Base-by-base conservation (phyloP, 2,888 invertebrate genomes). In the Chirona hameri region DNA sequence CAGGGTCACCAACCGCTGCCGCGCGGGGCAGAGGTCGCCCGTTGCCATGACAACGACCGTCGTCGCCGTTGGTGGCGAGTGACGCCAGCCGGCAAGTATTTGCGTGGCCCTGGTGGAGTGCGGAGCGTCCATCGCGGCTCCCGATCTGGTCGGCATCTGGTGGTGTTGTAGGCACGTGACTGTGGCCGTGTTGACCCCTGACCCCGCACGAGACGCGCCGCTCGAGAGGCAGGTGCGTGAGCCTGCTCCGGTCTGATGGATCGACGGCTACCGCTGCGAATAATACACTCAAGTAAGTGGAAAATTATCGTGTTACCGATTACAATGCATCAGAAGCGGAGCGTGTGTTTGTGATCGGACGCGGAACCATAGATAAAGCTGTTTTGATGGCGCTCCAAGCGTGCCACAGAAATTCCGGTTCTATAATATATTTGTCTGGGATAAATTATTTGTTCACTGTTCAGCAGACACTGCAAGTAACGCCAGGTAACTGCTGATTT, bases 261-360 rank as follows among this genome's bases (percentile, higher is more conserved):
- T 76, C 76, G 76, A 4, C 31, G 76, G 39, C 76, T 76, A 39
- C 76, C 76, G 76, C 76, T 76, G 76, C 31, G 76, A 76, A 76
- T 76, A 39, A 76, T 76, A 76, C 76, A 76, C 76, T 76, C 76
- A 76, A 76, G 76, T 76, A 76, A 76, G 76, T 76, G 76, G 76
- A 76, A 76, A 76, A 76, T 76, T 76, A 76, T 76, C 76, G 76
- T 76, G 76, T 76, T 39, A 39, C 76, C 0, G 76, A 76, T 76
- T 76, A 76, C 76, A 39, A 76, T 76, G 18, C 76, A 39, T 76
- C 76, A 27, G 39, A 29, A 29, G 21, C 15, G 76, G 76, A 39
- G 21, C 29, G 76, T 21, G 39, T 9, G 76, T 15, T 21, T 76
- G 76, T 39, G 76, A 2, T 31, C 24, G 39, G 39, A 21, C 21